Percentiles rank a stretch among this genome's conserved stretches.
These are phyloP conservation scores for Monoplex corrugatus DNA, from an alignment of 2,888 invertebrate species.

Conservation along the genomic window DNA sequence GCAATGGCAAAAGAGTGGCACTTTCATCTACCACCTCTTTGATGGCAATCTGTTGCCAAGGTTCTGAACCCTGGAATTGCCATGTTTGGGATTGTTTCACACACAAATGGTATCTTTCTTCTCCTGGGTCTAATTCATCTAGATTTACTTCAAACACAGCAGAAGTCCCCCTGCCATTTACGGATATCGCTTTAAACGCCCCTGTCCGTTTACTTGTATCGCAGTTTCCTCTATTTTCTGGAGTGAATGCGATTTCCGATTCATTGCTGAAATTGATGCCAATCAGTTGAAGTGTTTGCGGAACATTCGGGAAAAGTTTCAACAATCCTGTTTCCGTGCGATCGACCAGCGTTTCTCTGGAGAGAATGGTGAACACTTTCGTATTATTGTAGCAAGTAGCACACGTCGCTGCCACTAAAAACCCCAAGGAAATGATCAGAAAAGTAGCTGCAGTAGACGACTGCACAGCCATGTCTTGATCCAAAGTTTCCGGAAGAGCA, in stretches of 20 bases:
- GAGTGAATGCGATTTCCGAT: constrained; percentile 69
- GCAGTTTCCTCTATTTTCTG: constrained; percentile 27
- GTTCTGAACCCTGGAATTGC: constrained; percentile 69
- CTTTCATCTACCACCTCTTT: constrained; percentile 53
- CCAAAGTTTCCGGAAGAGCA: constrained; percentile 49
- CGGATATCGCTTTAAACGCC: background rate
- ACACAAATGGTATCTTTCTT: constrained; percentile 66
- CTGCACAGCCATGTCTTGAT: constrained; percentile 57
- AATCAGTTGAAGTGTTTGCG: constrained; percentile 62
- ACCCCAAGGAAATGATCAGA: constrained; percentile 24
- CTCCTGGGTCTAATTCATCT: constrained; percentile 49
- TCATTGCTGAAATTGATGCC: constrained; percentile 64
- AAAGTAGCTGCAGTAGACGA: background rate
- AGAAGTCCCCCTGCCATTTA: background rate
- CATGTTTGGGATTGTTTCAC: constrained; percentile 61
- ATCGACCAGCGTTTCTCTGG: constrained; percentile 50
- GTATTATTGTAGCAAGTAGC: constrained; percentile 50
- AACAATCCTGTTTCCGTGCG: constrained; percentile 61
- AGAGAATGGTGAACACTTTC: constrained; percentile 61
- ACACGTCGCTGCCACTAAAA: background rate
- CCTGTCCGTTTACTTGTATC: constrained; percentile 19
- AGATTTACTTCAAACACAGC: constrained; percentile 42
- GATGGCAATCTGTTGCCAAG: constrained; percentile 62
- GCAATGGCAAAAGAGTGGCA: constrained; percentile 75
- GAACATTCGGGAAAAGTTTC: constrained; percentile 55